A percentile compares a stretch with the other conserved stretches of the same genome.
Evolutionary conservation across 2,888 invertebrate genomes (phyloP).

Genomic region (Spatulosminthurus flaviceps): DNA sequence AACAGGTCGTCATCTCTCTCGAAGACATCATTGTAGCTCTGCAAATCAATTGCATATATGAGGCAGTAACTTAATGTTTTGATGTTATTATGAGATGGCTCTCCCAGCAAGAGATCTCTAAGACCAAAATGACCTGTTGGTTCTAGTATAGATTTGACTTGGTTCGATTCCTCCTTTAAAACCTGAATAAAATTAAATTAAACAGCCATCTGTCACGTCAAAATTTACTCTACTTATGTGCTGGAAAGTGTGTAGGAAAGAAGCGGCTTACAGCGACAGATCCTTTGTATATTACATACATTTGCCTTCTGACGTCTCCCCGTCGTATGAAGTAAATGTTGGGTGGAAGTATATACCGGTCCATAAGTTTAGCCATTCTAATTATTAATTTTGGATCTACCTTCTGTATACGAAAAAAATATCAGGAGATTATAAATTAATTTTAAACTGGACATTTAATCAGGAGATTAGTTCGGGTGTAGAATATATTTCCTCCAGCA

Average conservation of each 20-base stretch:
- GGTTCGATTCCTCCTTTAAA: slow-evolving; percentile 33
- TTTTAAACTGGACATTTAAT: no score
- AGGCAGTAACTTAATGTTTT: slow-evolving; percentile 57
- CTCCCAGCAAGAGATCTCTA: slow-evolving; percentile 58
- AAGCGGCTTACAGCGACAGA: slow-evolving; percentile 54
- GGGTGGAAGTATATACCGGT: slow-evolving; percentile 58
- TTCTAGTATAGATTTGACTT: slow-evolving; percentile 49
- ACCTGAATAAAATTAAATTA: not conserved
- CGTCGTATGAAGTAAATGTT: slow-evolving; percentile 54
- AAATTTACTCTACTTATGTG: not conserved
- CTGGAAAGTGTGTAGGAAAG: not conserved
- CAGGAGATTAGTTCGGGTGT: no score
- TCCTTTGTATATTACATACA: slow-evolving; percentile 58
- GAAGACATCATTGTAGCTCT: slow-evolving; percentile 52
- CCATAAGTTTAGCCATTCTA: slow-evolving; percentile 52
- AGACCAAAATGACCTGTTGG: slow-evolving; percentile 58
- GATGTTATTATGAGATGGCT: slow-evolving; percentile 56
- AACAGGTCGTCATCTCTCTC: slow-evolving; percentile 49
- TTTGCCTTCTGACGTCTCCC: slow-evolving; percentile 59
- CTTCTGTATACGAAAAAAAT: slow-evolving; percentile 49
- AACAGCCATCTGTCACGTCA: no score
- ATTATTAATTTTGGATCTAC: slow-evolving; percentile 55
- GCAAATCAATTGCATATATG: slow-evolving; percentile 54
- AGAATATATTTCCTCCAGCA: no score
- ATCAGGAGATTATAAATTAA: no score